A percentile compares a stretch with the other conserved stretches of the same genome.
Conservation (phyloP, 2,113 vertebrate genomes). For the Leptobrachium leishanense region DNA sequence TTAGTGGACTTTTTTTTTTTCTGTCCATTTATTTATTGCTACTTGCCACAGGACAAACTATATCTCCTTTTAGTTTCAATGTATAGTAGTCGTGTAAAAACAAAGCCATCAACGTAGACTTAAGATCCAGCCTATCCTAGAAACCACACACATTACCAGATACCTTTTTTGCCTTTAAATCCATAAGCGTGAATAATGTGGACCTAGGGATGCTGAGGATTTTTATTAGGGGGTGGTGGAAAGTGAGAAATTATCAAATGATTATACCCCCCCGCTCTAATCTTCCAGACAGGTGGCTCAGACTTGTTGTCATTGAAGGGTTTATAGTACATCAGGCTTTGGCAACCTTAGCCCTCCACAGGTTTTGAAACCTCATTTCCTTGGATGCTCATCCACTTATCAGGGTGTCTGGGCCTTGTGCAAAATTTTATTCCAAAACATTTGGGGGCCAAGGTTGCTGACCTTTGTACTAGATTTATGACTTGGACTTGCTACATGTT, state of each 20-base stretch:
- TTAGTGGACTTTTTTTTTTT: too few relatives aligned
- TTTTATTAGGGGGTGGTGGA: too few relatives aligned
- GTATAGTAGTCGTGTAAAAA: constrained; percentile 27
- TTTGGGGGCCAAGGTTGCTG: too few relatives aligned
- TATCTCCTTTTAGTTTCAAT: neutral
- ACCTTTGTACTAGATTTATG: too few relatives aligned
- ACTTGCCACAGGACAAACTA: neutral
- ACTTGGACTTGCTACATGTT: too few relatives aligned
- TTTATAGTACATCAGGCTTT: neutral
- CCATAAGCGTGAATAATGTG: constrained; percentile 29
- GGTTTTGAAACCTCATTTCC: neutral
- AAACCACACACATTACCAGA: constrained; percentile 27
- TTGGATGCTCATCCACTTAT: neutral
- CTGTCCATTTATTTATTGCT: neutral
- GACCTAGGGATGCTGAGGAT: constrained; percentile 8
- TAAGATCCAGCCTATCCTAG: constrained; percentile 20
- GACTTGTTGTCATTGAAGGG: neutral
- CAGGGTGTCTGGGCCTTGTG: too few relatives aligned
- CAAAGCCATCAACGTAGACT: constrained; percentile 25
- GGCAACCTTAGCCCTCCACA: too few relatives aligned
- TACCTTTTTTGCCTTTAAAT: constrained; percentile 41
- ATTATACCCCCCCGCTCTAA: too few relatives aligned
- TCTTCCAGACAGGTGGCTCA: neutral
- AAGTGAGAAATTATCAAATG: too few relatives aligned
- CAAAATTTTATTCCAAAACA: too few relatives aligned